Percentiles rank a stretch among this genome's conserved stretches.
Evolutionary conservation across 2,888 invertebrate genomes (phyloP).

Genomic region (Liodrosophila aerea): DNA sequence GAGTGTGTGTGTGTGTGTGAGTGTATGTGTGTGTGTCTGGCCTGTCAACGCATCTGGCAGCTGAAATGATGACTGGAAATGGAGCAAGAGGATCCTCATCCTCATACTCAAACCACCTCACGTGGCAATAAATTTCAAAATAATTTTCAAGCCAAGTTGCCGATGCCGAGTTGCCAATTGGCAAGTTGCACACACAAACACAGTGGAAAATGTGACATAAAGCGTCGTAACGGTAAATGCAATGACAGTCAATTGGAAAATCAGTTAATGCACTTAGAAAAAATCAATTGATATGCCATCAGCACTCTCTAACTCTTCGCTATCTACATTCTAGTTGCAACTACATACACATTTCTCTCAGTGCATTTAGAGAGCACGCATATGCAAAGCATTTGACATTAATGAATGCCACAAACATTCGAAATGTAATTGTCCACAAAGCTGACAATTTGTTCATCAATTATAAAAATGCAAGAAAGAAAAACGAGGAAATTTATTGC

Average conservation of each 20-base stretch:
- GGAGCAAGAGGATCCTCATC: slow-evolving; percentile 67
- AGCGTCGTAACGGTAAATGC: slow-evolving; percentile 44
- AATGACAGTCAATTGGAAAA: slow-evolving; percentile 25
- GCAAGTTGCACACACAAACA: background rate
- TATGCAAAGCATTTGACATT: slow-evolving; percentile 67
- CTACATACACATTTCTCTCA: background rate
- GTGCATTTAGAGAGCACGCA: slow-evolving; percentile 20
- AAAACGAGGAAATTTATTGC: slow-evolving; percentile 34
- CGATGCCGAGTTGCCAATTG: background rate
- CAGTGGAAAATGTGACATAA: slow-evolving; percentile 56
- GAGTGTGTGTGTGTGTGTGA: slow-evolving; percentile 35
- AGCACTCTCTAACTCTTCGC: too few species aligned
- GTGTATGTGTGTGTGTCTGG: slow-evolving; percentile 34
- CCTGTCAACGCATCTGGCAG: slow-evolving; percentile 63
- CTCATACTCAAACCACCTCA: slow-evolving; percentile 33
- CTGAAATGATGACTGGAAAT: slow-evolving; percentile 57
- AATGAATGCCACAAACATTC: slow-evolving; percentile 55
- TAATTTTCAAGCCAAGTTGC: slow-evolving; percentile 35
- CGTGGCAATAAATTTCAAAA: slow-evolving; percentile 66
- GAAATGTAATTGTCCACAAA: slow-evolving; percentile 55
- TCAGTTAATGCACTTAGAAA: slow-evolving; percentile 32
- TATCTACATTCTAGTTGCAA: too few species aligned
- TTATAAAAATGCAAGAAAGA: slow-evolving; percentile 8
- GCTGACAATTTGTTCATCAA: slow-evolving; percentile 65
- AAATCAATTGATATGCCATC: background rate